Evolutionary conservation across 2,797 vertebrate species (phyloP).

Genomic region (Gymnoscopelus microlampas): DNA sequence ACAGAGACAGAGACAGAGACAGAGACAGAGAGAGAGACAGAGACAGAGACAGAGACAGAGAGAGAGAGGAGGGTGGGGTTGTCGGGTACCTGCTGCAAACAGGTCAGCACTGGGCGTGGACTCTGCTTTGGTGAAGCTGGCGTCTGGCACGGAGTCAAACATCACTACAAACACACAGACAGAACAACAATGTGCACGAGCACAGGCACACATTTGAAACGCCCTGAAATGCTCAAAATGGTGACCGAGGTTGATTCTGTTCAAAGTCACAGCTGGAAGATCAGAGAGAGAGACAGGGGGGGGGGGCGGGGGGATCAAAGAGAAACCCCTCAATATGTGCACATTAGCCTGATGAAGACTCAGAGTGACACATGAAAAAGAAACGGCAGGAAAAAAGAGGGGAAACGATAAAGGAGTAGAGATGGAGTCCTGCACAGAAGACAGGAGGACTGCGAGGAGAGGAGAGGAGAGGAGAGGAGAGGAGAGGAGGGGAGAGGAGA

Average conservation of each 20-base stretch:
- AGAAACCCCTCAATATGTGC: constrained; percentile 25
- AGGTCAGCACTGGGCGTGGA: constrained; percentile 89
- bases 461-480: not conserved
- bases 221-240: constrained; percentile 18
- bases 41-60: constrained; percentile 43
- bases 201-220: constrained; percentile 3
- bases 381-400: not conserved
- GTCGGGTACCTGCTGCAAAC: constrained; percentile 93
- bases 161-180: constrained; percentile 90
- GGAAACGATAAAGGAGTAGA: not conserved
- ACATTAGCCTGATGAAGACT: constrained; percentile 31
- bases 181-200: constrained; percentile 41
- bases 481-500: not conserved
- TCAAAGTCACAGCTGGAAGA: constrained; percentile 29
- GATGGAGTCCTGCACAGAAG: not conserved
- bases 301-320: constrained; percentile 16
- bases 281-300: not conserved
- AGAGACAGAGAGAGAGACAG: constrained; percentile 41
- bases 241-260: not conserved
- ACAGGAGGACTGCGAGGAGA: not conserved
- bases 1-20: constrained; percentile 5
- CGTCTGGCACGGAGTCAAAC: constrained; percentile 90
- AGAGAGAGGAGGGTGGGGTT: constrained; percentile 23
- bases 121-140: constrained; percentile 83
- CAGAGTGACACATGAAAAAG: not conserved